Evolutionary conservation across 2,113 vertebrate species (phyloP).

Genomic region (Eulacestoma nigropectus): DNA sequence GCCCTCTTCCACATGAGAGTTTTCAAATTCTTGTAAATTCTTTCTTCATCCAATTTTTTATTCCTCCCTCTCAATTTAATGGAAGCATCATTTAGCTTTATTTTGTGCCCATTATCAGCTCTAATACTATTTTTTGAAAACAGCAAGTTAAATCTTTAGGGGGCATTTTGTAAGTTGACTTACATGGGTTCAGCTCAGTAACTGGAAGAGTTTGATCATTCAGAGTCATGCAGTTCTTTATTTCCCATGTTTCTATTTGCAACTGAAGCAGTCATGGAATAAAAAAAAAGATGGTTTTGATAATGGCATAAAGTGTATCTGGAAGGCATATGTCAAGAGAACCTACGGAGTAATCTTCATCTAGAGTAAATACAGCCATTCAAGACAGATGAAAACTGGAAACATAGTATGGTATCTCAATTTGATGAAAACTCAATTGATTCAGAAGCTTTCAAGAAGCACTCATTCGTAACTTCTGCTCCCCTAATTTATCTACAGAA

Average conservation of each 20-base stretch:
- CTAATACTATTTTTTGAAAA: constrained; percentile 13
- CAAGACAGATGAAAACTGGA: constrained; percentile 35
- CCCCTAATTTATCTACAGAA: not conserved
- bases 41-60: not conserved
- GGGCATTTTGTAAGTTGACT: constrained; percentile 9
- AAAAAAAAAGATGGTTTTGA: not conserved
- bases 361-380: constrained; percentile 55
- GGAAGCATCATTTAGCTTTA: not conserved
- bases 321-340: constrained; percentile 54
- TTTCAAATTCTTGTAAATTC: constrained; percentile 16
- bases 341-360: constrained; percentile 56
- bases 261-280: constrained; percentile 9
- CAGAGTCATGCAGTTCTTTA: constrained; percentile 1
- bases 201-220: constrained; percentile 39
- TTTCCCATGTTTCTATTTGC: constrained; percentile 46
- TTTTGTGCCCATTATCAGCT: not conserved
- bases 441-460: constrained; percentile 23
- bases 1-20: not conserved
- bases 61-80: not conserved
- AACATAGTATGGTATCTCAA: constrained; percentile 35
- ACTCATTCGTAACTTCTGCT: not conserved
- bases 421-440: constrained; percentile 43
- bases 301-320: constrained; percentile 50
- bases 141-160: constrained; percentile 25
- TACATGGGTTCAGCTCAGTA: constrained; percentile 17